These are phyloP conservation scores for Cyprinella venusta DNA, from an alignment of 2,797 vertebrate species.

Conservation along the genomic window DNA sequence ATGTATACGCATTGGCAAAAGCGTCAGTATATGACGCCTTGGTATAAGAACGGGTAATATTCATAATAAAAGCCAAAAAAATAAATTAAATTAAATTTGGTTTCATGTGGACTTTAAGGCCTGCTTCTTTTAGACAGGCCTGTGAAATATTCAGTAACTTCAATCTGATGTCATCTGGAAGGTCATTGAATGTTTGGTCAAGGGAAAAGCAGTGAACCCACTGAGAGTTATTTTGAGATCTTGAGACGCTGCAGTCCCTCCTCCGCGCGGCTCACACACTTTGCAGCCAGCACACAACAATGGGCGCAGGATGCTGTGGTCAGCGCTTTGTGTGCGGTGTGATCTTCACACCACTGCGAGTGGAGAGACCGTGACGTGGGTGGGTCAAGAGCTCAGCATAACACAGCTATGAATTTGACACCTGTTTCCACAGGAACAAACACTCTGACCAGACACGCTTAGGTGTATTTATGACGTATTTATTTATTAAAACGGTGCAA, in stretches of 20 bases:
- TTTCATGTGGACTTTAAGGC: not conserved
- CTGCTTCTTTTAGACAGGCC: not conserved
- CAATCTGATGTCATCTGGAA: not conserved
- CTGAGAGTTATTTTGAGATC: constrained; percentile 43
- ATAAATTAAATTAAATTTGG: no score
- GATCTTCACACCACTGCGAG: constrained; percentile 43
- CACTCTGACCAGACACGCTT: not conserved
- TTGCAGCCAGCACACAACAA: constrained; percentile 11
- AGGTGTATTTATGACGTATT: not conserved
- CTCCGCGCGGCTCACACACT: constrained; percentile 10
- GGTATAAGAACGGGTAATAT: no score
- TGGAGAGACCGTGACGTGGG: constrained; percentile 48
- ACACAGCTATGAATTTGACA: not conserved
- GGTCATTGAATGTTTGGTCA: constrained; percentile 35
- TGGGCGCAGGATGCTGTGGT: constrained; percentile 47
- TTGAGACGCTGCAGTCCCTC: constrained; percentile 36
- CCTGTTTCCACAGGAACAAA: constrained; percentile 5
- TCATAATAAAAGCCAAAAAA: no score
- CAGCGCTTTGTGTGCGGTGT: not conserved
- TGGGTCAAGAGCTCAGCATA: constrained; percentile 38
- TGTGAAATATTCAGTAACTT: not conserved
- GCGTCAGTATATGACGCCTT: no score
- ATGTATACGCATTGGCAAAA: no score
- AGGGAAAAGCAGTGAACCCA: constrained; percentile 42
- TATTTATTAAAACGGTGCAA: not conserved